phyloP scores from a whole-genome alignment of 1,140 invertebrate species.

The Pseudomyrmex concolor region DNA sequence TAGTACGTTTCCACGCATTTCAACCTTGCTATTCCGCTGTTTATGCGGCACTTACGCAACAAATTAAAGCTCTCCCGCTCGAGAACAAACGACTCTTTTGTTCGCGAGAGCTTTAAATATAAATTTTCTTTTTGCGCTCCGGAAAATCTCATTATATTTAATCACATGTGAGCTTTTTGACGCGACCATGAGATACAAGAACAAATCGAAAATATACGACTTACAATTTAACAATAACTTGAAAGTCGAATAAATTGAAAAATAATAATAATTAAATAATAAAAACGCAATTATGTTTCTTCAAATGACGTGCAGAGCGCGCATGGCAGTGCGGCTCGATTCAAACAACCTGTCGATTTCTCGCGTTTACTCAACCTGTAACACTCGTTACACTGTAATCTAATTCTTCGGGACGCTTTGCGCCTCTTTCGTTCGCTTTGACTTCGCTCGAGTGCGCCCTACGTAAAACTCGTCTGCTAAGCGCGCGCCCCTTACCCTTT shows the following conservation, averaged over 20 bases:
- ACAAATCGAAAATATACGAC: background rate
- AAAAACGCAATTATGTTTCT: no score
- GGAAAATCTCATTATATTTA: background rate
- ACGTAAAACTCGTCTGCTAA: constrained; percentile 1
- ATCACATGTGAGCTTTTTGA: background rate
- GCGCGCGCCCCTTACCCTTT: constrained; percentile 44
- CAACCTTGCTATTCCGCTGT: constrained; percentile 16
- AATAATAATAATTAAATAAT: no score
- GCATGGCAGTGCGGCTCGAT: background rate
- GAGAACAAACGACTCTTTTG: background rate
- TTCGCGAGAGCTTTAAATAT: no score
- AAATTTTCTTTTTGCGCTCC: background rate
- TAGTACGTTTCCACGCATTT: constrained; percentile 40
- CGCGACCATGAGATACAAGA: background rate
- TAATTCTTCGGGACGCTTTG: constrained; percentile 15
- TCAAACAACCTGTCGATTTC: background rate
- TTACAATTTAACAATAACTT: background rate
- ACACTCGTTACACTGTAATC: constrained; percentile 35
- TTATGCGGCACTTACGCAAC: background rate
- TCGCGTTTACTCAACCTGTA: constrained; percentile 17
- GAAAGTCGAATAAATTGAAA: no score
- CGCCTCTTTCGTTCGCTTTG: constrained; percentile 38
- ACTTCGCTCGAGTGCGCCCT: constrained; percentile 26
- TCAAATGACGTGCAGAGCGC: no score
- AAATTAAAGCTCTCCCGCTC: constrained; percentile 1